phyloP scores from a whole-genome alignment of 2,797 vertebrate species.

The Urophycis tenuis region DNA sequence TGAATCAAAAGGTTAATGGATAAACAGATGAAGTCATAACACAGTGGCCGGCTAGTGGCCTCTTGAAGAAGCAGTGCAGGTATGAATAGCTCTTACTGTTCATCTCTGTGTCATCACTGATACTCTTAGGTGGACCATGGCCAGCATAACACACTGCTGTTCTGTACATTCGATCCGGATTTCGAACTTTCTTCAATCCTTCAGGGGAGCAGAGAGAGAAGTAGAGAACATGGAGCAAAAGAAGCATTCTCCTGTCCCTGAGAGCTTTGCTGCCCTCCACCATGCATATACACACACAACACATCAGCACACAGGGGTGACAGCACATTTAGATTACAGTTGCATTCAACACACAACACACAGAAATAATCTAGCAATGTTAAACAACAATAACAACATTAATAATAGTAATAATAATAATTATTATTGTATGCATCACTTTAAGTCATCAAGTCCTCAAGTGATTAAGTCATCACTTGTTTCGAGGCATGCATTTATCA shows the following conservation, averaged over 20 bases:
- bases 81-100: slow-evolving; percentile 85
- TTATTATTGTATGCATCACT: slow-evolving; percentile 12
- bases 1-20: slow-evolving; percentile 81
- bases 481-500: slow-evolving; percentile 20
- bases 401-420: slow-evolving; percentile 18
- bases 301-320: slow-evolving; percentile 42
- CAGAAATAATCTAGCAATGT: slow-evolving; percentile 12
- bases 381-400: slow-evolving; percentile 13
- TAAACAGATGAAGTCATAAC: slow-evolving; percentile 83
- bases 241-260: slow-evolving; percentile 63
- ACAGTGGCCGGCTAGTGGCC: slow-evolving; percentile 73
- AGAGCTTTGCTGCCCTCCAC: slow-evolving; percentile 51
- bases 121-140: slow-evolving; percentile 82
- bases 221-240: slow-evolving; percentile 73
- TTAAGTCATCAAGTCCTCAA: neutral
- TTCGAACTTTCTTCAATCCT: slow-evolving; percentile 87
- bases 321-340: slow-evolving; percentile 50
- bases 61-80: slow-evolving; percentile 74
- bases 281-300: slow-evolving; percentile 59
- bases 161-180: slow-evolving; percentile 86
- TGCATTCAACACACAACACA: slow-evolving; percentile 40
- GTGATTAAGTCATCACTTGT: neutral
- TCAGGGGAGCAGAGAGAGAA: slow-evolving; percentile 77
- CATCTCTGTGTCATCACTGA: slow-evolving; percentile 82
- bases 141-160: slow-evolving; percentile 81